Conservation (phyloP, 2,888 invertebrate species). For the Apeira syringaria region DNA sequence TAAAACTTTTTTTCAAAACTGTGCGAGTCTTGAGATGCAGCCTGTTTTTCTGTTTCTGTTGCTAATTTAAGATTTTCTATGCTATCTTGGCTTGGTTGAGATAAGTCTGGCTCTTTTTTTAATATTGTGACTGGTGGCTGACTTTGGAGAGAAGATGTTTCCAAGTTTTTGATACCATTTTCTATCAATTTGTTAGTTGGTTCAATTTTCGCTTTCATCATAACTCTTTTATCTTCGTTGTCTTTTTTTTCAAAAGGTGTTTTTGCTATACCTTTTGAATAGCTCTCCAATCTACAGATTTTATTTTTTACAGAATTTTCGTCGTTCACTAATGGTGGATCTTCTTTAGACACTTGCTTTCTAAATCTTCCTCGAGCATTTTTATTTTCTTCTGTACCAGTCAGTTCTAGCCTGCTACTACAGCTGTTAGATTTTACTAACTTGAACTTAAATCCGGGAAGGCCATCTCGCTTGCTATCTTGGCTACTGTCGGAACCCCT, state of each 20-base stretch:
- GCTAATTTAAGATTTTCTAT: constrained; percentile 38
- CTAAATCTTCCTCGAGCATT: constrained; percentile 70
- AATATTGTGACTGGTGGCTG: constrained; percentile 18
- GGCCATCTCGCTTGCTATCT: constrained; percentile 64
- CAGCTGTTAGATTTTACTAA: constrained; percentile 94
- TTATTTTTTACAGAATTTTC: constrained; percentile 80
- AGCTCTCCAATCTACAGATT: constrained; percentile 77
- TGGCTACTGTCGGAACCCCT: constrained; percentile 48
- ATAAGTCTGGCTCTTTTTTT: constrained; percentile 38
- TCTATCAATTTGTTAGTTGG: constrained; percentile 30
- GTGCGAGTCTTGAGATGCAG: constrained; percentile 46
- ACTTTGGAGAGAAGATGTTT: constrained; percentile 36
- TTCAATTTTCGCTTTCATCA: constrained; percentile 39
- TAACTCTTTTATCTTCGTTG: constrained; percentile 49
- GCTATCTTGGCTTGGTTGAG: constrained; percentile 35
- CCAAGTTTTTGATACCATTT: constrained; percentile 35
- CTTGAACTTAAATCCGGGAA: constrained; percentile 90
- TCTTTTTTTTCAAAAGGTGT: constrained; percentile 71
- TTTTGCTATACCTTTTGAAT: constrained; percentile 72
- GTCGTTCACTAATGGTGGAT: constrained; percentile 69
- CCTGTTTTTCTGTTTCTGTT: constrained; percentile 46
- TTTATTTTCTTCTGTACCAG: constrained; percentile 86
- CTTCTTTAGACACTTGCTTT: constrained; percentile 64
- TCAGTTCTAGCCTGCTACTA: constrained; percentile 91
- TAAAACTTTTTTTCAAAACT: constrained; percentile 84